Conservation (phyloP, 2,888 invertebrate species). For the Drosophila koepferae region DNA sequence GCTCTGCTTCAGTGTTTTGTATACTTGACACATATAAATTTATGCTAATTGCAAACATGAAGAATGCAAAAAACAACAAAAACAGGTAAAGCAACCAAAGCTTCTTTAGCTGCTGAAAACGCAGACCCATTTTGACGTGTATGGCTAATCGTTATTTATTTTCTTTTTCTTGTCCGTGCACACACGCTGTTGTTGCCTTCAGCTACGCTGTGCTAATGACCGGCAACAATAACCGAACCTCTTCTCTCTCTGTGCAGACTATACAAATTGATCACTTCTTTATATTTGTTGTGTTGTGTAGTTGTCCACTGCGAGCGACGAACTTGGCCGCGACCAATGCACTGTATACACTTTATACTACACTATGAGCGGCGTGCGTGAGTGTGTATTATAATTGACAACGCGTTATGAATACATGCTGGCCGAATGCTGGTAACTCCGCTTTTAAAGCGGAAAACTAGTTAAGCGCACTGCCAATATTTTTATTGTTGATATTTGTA, state of each 20-base stretch:
- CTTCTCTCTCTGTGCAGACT: constrained; percentile 50
- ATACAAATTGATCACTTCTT: constrained; percentile 41
- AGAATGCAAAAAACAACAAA: constrained; percentile 84
- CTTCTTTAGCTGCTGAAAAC: constrained; percentile 83
- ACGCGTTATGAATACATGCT: constrained; percentile 57
- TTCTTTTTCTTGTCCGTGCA: constrained; percentile 11
- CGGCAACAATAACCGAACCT: constrained; percentile 52
- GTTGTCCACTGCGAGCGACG: constrained; percentile 25
- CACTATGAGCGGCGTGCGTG: constrained; percentile 15
- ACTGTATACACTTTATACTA: constrained; percentile 5
- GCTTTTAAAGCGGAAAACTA: constrained; percentile 30
- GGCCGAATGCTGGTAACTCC: constrained; percentile 23
- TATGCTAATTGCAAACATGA: constrained; percentile 85
- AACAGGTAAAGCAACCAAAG: constrained; percentile 84
- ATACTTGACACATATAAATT: constrained; percentile 84
- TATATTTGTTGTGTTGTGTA: background rate
- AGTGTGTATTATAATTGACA: constrained; percentile 34
- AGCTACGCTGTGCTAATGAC: constrained; percentile 53
- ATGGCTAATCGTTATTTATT: constrained; percentile 26
- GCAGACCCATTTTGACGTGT: constrained; percentile 78
- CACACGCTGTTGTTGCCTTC: constrained; percentile 49
- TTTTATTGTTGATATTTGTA: constrained; percentile 28
- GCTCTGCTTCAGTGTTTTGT: constrained; percentile 62
- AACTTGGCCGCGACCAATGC: constrained; percentile 28
- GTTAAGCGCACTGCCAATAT: constrained; percentile 18